phyloP scores from a whole-genome alignment of 2,888 invertebrate genomes.

The Matsumyia berberina region DNA sequence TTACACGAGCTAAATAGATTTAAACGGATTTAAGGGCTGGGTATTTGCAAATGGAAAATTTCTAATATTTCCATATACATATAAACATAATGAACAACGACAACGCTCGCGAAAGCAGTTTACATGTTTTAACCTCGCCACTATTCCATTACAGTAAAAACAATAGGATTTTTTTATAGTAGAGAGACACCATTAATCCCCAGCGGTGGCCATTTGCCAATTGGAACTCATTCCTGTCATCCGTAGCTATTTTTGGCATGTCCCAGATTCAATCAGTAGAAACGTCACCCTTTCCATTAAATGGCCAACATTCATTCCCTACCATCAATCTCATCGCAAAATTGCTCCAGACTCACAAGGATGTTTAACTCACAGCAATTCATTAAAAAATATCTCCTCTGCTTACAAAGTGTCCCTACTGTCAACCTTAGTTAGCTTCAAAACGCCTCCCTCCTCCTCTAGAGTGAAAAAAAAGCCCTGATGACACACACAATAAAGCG shows the following conservation, averaged over 20 bases:
- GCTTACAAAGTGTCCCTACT: slow-evolving; percentile 13
- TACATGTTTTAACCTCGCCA: too few relatives aligned
- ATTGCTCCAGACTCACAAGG: slow-evolving; percentile 10
- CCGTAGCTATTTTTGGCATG: background rate
- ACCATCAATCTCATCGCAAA: background rate
- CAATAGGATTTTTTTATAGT: too few relatives aligned
- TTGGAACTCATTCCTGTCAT: too few relatives aligned
- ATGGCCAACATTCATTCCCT: background rate
- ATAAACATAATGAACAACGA: too few relatives aligned
- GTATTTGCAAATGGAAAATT: too few relatives aligned
- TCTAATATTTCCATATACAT: too few relatives aligned
- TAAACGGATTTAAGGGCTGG: too few relatives aligned
- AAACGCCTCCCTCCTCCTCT: slow-evolving; percentile 12
- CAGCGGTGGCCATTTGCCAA: too few relatives aligned
- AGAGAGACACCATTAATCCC: too few relatives aligned
- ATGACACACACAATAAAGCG: slow-evolving; percentile 5
- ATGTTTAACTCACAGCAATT: slow-evolving; percentile 21
- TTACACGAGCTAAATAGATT: too few relatives aligned
- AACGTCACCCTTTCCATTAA: background rate
- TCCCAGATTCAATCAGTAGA: background rate
- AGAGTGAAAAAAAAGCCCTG: slow-evolving; percentile 8
- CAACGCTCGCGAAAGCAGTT: too few relatives aligned
- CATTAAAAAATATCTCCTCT: slow-evolving; percentile 14
- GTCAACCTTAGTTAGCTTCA: slow-evolving; percentile 39
- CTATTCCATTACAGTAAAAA: too few relatives aligned